Evolutionary conservation across 2,113 vertebrate genomes (phyloP), one percentile per base, ranked within the genome.

Genomic region (Origma solitaria): DNA sequence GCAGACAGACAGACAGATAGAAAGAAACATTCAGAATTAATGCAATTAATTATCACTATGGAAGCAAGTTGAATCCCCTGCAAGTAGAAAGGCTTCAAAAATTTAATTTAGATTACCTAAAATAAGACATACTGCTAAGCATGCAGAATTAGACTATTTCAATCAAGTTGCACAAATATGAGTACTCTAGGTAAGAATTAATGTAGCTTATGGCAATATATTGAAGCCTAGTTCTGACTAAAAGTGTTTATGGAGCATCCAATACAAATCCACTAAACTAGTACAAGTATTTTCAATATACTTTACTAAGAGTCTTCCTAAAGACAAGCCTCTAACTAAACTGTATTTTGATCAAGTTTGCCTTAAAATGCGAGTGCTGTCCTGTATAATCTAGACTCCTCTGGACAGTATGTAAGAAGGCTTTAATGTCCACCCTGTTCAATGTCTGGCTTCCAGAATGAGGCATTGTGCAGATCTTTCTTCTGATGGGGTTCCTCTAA

Each of bases 161-260:
- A 35, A 72, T 77, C 40, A 89, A 68, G 15, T 53, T 83, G 21
- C 11, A 69, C 13, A 58, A 10, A 21, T 53, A 70, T 18, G 22
- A 50, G 58, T 51, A 75, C 11, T 62, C 15, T 71, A 73, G 57
- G 22, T 20, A 68, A 90, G 25, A 73, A 61, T 44, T 61, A n/a
- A 70, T 25, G 3, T 27, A 22, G 2, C 4, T 4, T 7, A 49
- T 0, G 0, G 11, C n/a, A 75, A 47, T 62, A 22, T 21, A 50
- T 7, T 89, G 56, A 82, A 82, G 4, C 13, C 17, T 54, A 57
- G 8, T 22, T 93, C n/a, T 81, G 19, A 33, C 27, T 76, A 33
- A 64, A 83, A 42, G 25, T 28, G 2, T 45, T 82, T 70, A 31
- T 16, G 75, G 42, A 66, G 6, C 25, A 87, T 21, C 21, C 25